Evolutionary conservation across 2,797 vertebrate species (phyloP), one percentile per base, ranked within the genome.

Genomic region (Hippoglossus hippoglossus): DNA sequence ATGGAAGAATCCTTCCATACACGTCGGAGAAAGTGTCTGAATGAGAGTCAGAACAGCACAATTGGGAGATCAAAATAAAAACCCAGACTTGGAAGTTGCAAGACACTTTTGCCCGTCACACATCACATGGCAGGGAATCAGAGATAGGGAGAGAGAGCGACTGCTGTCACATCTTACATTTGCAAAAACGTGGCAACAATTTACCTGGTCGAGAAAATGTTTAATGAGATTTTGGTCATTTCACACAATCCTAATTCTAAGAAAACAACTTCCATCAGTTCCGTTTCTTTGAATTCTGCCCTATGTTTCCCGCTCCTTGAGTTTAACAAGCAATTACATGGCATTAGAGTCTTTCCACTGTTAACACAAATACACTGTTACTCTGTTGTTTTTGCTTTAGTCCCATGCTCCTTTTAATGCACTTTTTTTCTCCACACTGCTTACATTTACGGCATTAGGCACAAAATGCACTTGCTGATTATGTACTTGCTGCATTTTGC

Each of bases 401-500:
- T 67, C 4, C 44, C 25, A 15, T 63, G 8, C 47, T 44, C 15
- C 3, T 39, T 8, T 54, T 80, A 34, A 36, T 47, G 66, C 24
- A 64, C 31, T 49, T 73, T 63, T 63, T 59, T 41, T 41, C 39
- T 41, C 44, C 31, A 66, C 21, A 51, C 41, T 54, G 28, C 54
- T 75, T 68, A 75, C 71, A 81, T 82, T 82, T 80, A 78, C 74
- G 4, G 55, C 66, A 73, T 74, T 56, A 68, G 56, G 21, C 64
- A 70, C 69, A 75, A 81, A 85, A 76, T 56, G 60, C 67, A 31
- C 36, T 63, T 4, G 3, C 67, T 77, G 66, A 76, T 83, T 76
- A 82, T 82, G 56, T 82, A 61, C 70, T 80, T 72, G 55, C 66
- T 71, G 66, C 67, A 79, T 86, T 89, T 82, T 70, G 47, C 59